Evolutionary conservation across 2,797 vertebrate species (phyloP), one percentile per base, ranked within the genome.

Genomic region (Bovichtus variegatus): DNA sequence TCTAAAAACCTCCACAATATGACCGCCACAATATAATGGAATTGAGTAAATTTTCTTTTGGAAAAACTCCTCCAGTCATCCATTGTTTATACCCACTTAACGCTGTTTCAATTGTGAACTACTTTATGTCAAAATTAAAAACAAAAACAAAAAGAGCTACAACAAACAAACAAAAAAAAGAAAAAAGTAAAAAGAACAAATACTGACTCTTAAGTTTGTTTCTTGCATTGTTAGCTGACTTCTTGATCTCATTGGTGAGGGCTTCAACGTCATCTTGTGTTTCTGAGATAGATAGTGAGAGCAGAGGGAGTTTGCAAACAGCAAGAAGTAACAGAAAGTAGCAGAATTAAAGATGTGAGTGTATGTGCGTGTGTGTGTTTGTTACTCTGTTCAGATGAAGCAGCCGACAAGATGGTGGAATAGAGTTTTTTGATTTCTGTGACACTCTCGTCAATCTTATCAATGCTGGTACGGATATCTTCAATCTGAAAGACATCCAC

Each of bases 171-270:
- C 23, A 29, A 44, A 47, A 40, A 1, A n/a, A n/a, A n/a, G n/a
- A n/a, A n/a, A 23, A 40, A 34, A 13, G 4, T 18, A 1, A 68
- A 16, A 61, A 29, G 1, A 46, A 15, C 0, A 71, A 68, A 61
- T 13, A 92, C 96, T 93, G 80, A 98, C 98, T 96, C 87, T 99
- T 99, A 31, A 99, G 95, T 86, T 97, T 98, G 89, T 97, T 98
- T 63, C 97, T 94, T 58, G 97, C 97, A 0, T 95, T 97, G 95
- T 97, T 98, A 82, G 97, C 97, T 38, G 95, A 94, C 85, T 98
- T 98, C 93, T 99, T 99, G 87, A 99, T 98, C 40, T 98, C 97
- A 0, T 95, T 86, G 0, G 97, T 98, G 81, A 98, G 87, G 19
- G 96, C 92, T 81, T 98, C 97, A 70, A 98, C 81, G 21, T 97